phyloP scores from a whole-genome alignment of 2,888 invertebrate species.

The Sphinx pinastri region DNA sequence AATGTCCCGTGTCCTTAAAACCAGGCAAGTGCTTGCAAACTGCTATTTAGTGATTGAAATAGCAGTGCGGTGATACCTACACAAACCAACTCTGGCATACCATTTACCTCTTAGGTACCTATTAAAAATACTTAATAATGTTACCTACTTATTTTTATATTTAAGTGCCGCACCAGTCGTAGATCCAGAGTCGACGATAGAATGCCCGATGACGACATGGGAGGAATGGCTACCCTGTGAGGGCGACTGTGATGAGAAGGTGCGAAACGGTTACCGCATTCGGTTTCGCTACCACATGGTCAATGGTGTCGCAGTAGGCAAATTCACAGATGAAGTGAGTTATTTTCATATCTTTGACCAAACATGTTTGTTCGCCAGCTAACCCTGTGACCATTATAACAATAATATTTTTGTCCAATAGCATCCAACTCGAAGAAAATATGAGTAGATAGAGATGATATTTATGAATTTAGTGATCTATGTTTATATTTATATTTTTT shows the following conservation, averaged over 20 bases:
- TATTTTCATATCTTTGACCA: not conserved
- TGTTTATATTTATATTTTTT: conserved; percentile 25
- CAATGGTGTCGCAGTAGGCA: conserved; percentile 52
- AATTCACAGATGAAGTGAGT: conserved; percentile 37
- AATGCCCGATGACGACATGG: conserved; percentile 69
- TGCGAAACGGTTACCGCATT: conserved; percentile 55
- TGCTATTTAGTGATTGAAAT: too few species aligned
- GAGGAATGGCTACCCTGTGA: conserved; percentile 67
- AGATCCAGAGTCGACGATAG: conserved; percentile 53
- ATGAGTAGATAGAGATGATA: too few species aligned
- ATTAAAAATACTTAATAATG: not conserved
- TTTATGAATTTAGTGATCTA: too few species aligned
- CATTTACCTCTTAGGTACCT: too few species aligned
- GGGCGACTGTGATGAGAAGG: conserved; percentile 59
- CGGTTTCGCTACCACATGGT: conserved; percentile 63
- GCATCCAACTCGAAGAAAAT: too few species aligned
- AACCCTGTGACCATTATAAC: too few species aligned
- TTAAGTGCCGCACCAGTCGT: conserved; percentile 54
- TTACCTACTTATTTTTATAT: conserved; percentile 14
- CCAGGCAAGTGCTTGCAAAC: too few species aligned
- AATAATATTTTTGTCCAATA: too few species aligned
- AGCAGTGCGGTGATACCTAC: too few species aligned
- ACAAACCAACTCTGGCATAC: too few species aligned
- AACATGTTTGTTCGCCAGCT: too few species aligned
- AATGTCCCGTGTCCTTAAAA: too few species aligned